These are phyloP conservation scores for Nephrotoma flavescens DNA, from an alignment of 2,888 invertebrate genomes.

Conservation along the genomic window DNA sequence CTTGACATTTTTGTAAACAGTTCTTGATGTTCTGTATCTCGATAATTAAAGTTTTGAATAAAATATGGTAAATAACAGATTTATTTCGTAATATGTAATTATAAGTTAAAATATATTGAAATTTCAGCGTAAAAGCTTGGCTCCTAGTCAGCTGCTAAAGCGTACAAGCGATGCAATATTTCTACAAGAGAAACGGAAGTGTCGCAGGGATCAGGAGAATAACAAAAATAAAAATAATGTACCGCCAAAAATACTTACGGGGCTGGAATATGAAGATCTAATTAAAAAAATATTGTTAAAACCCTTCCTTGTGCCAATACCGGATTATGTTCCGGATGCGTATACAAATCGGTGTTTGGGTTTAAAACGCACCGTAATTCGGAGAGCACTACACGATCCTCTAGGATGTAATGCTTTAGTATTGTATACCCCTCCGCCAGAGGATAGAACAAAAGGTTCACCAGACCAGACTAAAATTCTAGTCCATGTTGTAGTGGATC, in stretches of 20 bases:
- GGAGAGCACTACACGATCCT: constrained; percentile 77
- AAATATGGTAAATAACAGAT: not conserved
- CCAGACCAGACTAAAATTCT: constrained; percentile 43
- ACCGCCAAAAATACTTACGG: constrained; percentile 17
- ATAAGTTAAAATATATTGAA: not conserved
- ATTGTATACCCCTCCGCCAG: constrained; percentile 67
- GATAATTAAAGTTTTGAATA: not conserved
- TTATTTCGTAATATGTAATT: not conserved
- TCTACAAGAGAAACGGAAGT: constrained; percentile 35
- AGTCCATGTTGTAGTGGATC: constrained; percentile 97
- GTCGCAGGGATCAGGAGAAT: constrained; percentile 30
- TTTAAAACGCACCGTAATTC: constrained; percentile 41
- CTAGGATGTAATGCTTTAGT: constrained; percentile 83
- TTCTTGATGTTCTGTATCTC: not conserved
- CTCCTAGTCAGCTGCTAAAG: constrained; percentile 56
- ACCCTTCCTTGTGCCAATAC: constrained; percentile 87
- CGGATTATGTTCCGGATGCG: constrained; percentile 65
- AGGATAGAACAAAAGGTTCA: constrained; percentile 76
- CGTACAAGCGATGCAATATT: constrained; percentile 16
- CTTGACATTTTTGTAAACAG: not conserved
- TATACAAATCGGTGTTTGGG: constrained; percentile 66
- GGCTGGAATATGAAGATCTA: constrained; percentile 57
- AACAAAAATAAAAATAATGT: constrained; percentile 16
- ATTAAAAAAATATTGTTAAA: constrained; percentile 68
- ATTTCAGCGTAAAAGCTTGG: constrained; percentile 46